Evolutionary conservation across 2,113 vertebrate genomes (phyloP).

Genomic region (Paramisgurnus dabryanus): DNA sequence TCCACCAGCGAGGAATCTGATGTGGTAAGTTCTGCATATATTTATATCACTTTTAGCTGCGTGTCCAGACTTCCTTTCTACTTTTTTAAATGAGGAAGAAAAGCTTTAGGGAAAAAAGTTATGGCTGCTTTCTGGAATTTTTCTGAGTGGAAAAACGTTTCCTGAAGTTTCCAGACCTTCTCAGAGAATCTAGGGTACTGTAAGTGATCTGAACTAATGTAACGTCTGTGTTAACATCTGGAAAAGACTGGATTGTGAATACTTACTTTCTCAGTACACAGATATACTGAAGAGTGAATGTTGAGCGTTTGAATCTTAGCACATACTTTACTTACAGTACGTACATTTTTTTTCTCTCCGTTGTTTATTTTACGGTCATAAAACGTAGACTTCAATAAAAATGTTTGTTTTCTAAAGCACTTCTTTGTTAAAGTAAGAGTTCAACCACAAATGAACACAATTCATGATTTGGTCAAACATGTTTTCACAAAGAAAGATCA

Average conservation of each 20-base stretch:
- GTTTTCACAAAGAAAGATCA: no score
- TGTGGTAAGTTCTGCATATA: conserved; percentile 51
- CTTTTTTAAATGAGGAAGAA: conserved; percentile 42
- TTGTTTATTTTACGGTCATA: neutral
- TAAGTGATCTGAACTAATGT: neutral
- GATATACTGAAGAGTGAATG: neutral
- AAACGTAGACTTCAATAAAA: neutral
- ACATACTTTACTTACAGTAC: neutral
- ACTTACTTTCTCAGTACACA: neutral
- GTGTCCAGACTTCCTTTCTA: neutral
- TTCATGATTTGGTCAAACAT: no score
- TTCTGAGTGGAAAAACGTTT: conserved; percentile 24
- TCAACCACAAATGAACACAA: no score
- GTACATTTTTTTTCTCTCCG: neutral
- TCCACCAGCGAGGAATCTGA: conserved; percentile 60
- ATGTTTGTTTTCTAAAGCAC: no score
- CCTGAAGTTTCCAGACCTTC: conserved; percentile 29
- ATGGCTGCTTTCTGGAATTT: conserved; percentile 29
- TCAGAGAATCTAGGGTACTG: neutral
- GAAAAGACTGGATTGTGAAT: neutral
- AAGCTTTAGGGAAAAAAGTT: neutral
- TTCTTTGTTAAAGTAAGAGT: no score
- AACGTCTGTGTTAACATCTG: conserved; percentile 42
- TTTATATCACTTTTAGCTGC: conserved; percentile 13
- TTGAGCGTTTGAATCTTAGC: neutral